Conservation (phyloP, 2,888 invertebrate genomes). For the Caenorhabditis plicata region DNA sequence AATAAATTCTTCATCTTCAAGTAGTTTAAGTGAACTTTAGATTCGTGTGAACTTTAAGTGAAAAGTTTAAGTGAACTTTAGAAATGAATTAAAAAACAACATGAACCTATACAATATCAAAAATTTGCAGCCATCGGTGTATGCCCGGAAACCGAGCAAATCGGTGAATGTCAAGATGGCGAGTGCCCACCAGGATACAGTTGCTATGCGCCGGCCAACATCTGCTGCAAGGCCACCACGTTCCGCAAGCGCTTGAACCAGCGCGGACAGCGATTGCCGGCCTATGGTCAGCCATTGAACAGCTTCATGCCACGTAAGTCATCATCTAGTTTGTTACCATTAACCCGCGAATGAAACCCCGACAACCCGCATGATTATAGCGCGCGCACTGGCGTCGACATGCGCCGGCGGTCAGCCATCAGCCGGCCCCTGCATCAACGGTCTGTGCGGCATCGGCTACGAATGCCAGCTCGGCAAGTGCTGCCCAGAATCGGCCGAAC, state of each 20-base stretch:
- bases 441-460: constrained; percentile 55
- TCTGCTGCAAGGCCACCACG: constrained; percentile 39
- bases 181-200: constrained; percentile 50
- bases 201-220: constrained; percentile 36
- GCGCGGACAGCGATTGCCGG: constrained; percentile 13
- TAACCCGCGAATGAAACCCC: not conserved
- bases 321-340: not conserved
- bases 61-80: too few species aligned
- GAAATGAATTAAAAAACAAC: too few species aligned
- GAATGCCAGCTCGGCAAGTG: constrained; percentile 50
- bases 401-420: constrained; percentile 48
- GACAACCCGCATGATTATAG: not conserved
- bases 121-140: constrained; percentile 42
- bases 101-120: too few species aligned
- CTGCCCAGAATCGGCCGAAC: constrained; percentile 15
- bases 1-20: too few species aligned
- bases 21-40: too few species aligned
- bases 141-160: constrained; percentile 32
- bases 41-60: too few species aligned
- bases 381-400: not conserved
- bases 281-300: constrained; percentile 41
- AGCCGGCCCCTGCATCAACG: constrained; percentile 61
- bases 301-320: constrained; percentile 49
- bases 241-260: constrained; percentile 29
- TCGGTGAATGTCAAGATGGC: constrained; percentile 48